phyloP scores from a whole-genome alignment of 2,797 vertebrate species.

The Hipposideros larvatus region DNA sequence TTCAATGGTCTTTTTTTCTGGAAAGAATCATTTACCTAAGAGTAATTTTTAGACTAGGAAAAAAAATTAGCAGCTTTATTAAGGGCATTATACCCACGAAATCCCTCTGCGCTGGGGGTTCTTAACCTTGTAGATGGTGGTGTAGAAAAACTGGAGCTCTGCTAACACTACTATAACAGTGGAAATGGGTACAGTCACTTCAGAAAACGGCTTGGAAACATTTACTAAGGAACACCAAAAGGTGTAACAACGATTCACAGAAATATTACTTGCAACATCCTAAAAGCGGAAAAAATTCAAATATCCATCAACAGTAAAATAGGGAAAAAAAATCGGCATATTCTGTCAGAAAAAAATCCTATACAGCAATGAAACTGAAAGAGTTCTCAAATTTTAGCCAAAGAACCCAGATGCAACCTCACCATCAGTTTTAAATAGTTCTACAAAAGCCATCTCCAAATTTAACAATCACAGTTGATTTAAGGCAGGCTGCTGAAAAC shows the following conservation, averaged over 20 bases:
- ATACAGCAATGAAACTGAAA: background rate
- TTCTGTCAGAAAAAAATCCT: background rate
- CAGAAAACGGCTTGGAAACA: background rate
- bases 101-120: background rate
- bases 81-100: background rate
- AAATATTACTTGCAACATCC: background rate
- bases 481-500: background rate
- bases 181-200: background rate
- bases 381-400: background rate
- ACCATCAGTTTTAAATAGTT: background rate
- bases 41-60: conserved; percentile 8
- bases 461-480: background rate
- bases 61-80: background rate
- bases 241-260: background rate
- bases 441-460: background rate
- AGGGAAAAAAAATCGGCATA: background rate
- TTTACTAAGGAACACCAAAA: background rate
- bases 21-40: background rate
- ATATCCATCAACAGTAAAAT: background rate
- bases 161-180: background rate
- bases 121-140: background rate
- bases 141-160: background rate
- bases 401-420: conserved; percentile 20
- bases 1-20: background rate
- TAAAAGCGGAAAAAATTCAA: background rate